A percentile compares a stretch with the other conserved stretches of the same genome.
Conservation (phyloP, 1,140 invertebrate species). For the Pseudobourletiella spinata region DNA sequence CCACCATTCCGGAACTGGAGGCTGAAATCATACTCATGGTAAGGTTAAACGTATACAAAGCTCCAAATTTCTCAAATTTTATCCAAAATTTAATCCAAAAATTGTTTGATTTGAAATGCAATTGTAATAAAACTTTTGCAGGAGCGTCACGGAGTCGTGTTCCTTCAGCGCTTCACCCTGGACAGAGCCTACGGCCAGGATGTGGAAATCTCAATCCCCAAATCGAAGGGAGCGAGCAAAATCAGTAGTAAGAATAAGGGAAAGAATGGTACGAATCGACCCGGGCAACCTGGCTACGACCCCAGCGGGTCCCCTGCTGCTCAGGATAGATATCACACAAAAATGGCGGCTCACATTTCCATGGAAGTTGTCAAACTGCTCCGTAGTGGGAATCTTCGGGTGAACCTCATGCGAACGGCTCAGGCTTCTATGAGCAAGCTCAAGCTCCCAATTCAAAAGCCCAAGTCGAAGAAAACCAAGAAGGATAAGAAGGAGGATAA, state of each 20-base stretch:
- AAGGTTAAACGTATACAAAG: background rate
- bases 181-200: constrained; percentile 35
- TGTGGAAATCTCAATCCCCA: constrained; percentile 35
- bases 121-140: constrained; percentile 8
- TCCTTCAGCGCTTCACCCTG: constrained; percentile 34
- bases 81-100: background rate
- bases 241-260: constrained; percentile 25
- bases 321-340: constrained; percentile 28
- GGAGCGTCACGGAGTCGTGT: constrained; percentile 36
- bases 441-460: constrained; percentile 32
- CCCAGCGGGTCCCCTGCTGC: constrained; percentile 21
- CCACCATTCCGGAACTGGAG: constrained; percentile 35
- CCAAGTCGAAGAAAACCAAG: constrained; percentile 11
- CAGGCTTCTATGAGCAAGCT: constrained; percentile 32
- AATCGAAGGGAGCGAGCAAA: constrained; percentile 16
- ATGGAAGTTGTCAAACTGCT: constrained; percentile 36
- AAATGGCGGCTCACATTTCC: constrained; percentile 36
- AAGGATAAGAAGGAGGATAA: constrained; percentile 13
- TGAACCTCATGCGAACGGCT: constrained; percentile 35
- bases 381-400: constrained; percentile 32
- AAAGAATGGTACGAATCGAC: background rate
- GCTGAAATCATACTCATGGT: constrained; percentile 35
- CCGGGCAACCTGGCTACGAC: constrained; percentile 7
- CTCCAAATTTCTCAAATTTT: background rate
- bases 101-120: background rate